phyloP scores from a whole-genome alignment of 2,888 invertebrate species.

The Coelinius sp. region DNA sequence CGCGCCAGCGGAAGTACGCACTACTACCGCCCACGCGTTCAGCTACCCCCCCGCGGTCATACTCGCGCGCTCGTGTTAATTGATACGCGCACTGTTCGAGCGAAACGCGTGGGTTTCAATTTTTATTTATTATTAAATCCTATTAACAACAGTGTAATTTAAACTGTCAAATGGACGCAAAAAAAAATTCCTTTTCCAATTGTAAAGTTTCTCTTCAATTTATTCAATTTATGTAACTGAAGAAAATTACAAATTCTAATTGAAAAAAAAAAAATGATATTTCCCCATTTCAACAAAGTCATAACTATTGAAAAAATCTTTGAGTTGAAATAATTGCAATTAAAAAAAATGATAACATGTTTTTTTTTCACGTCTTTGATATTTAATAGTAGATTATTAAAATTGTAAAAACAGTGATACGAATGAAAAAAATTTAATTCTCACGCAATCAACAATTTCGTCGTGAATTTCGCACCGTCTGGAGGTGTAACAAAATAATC shows the following conservation, averaged over 20 bases:
- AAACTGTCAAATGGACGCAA: conserved; percentile 1
- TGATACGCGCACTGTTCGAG: conserved; percentile 30
- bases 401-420: not conserved
- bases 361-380: too few relatives aligned
- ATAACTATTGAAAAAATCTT: too few relatives aligned
- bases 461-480: conserved; percentile 2
- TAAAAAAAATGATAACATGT: too few relatives aligned
- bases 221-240: not conserved
- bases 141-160: conserved; percentile 22
- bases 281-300: too few relatives aligned
- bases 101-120: conserved; percentile 25
- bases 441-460: not conserved
- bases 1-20: conserved; percentile 39
- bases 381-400: not conserved
- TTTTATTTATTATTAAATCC: conserved; percentile 13
- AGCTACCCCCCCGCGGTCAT: not conserved
- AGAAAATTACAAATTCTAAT: not conserved
- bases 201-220: not conserved
- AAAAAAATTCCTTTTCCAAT: not conserved
- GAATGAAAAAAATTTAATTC: conserved; percentile 4
- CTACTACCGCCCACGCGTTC: conserved; percentile 33
- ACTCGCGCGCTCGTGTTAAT: conserved; percentile 26
- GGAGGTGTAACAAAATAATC: conserved; percentile 5
- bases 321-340: too few relatives aligned
- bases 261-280: too few relatives aligned